Evolutionary conservation across 2,113 vertebrate species (phyloP).

Genomic region (Nipponia nippon): DNA sequence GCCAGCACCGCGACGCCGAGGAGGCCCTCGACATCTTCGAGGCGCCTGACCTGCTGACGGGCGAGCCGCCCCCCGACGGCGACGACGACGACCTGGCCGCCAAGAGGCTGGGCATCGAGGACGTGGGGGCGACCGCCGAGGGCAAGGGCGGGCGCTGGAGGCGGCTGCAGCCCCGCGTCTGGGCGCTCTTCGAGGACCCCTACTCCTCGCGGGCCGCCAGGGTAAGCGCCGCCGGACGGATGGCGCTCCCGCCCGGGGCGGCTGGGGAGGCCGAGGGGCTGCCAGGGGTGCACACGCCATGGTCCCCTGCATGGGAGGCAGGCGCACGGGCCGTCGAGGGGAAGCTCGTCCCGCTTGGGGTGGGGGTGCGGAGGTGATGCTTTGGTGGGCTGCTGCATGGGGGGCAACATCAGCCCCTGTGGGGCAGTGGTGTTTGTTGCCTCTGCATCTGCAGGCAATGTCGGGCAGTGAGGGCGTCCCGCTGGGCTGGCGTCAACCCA

Average conservation of each 20-base stretch:
- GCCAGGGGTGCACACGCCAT: accelerated
- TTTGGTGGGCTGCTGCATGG: accelerated
- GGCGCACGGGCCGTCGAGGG: accelerated
- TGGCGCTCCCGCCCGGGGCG: background rate
- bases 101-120: slow-evolving; percentile 82
- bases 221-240: slow-evolving; percentile 76
- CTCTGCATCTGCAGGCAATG: accelerated
- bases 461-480: accelerated
- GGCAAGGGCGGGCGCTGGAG: slow-evolving; percentile 82
- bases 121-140: slow-evolving; percentile 60
- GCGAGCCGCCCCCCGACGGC: slow-evolving; percentile 69
- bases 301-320: background rate
- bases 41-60: slow-evolving; percentile 81
- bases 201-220: slow-evolving; percentile 94
- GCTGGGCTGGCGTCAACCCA: accelerated
- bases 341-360: accelerated
- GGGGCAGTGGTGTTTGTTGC: background rate
- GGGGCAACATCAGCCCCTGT: accelerated
- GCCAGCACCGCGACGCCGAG: slow-evolving; percentile 94
- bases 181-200: slow-evolving; percentile 95
- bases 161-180: slow-evolving; percentile 88
- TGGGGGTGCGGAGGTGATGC: background rate
- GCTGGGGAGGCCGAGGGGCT: background rate
- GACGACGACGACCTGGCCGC: slow-evolving; percentile 77
- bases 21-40: slow-evolving; percentile 96